These are phyloP conservation scores for Helicolenus hilgendorfi DNA, from an alignment of 2,797 vertebrate species.

Conservation along the genomic window DNA sequence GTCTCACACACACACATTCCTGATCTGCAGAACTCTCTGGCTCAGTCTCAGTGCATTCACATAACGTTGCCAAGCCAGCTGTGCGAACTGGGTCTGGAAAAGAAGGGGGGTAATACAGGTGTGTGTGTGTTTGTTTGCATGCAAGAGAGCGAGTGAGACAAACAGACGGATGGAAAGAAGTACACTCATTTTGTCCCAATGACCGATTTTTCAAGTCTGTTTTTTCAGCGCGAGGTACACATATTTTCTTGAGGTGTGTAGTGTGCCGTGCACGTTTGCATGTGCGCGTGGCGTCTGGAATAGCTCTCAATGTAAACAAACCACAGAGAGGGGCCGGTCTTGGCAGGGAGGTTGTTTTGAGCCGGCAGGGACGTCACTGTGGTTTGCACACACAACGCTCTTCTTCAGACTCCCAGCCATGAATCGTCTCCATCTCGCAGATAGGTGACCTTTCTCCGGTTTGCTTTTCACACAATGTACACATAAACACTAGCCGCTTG, in stretches of 20 bases:
- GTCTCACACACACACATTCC: conserved; percentile 41
- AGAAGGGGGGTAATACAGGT: conserved; percentile 52
- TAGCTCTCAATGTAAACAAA: conserved; percentile 83
- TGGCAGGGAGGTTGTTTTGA: conserved; percentile 74
- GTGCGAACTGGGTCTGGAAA: conserved; percentile 49
- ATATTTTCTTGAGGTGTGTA: conserved; percentile 46
- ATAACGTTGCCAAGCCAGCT: conserved; percentile 70
- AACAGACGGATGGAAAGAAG: conserved; percentile 16
- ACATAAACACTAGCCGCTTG: conserved; percentile 58
- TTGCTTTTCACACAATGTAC: conserved; percentile 71
- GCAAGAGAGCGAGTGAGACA: conserved; percentile 9
- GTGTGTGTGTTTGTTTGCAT: conserved; percentile 44
- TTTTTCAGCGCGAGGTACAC: conserved; percentile 25
- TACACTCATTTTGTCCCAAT: neutral
- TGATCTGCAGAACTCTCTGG: conserved; percentile 57
- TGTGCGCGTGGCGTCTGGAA: conserved; percentile 74
- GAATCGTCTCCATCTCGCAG: conserved; percentile 64
- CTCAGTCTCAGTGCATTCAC: conserved; percentile 37
- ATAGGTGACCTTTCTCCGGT: conserved; percentile 74
- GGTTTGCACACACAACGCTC: conserved; percentile 72
- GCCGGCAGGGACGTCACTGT: conserved; percentile 64
- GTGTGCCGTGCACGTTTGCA: conserved; percentile 6
- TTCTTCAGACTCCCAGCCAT: conserved; percentile 51
- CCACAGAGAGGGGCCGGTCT: conserved; percentile 69
- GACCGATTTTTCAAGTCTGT: conserved; percentile 21